Evolutionary conservation across 2,888 invertebrate genomes (phyloP).

Genomic region (Physocephala rufipes): DNA sequence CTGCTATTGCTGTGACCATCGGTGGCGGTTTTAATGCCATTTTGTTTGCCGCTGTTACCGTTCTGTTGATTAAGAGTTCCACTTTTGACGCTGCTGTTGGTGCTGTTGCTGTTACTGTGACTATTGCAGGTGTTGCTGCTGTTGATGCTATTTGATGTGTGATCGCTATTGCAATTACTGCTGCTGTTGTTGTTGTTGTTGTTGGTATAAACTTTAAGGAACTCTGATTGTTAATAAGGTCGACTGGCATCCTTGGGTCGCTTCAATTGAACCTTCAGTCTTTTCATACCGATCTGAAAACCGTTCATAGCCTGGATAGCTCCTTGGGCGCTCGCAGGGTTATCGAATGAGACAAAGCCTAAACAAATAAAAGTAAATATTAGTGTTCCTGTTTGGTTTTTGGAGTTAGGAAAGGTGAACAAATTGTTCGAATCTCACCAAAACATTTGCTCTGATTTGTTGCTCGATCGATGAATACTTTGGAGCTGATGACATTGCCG

Average conservation of each 20-base stretch:
- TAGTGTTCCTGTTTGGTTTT: too few species aligned
- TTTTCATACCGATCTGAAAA: conserved; percentile 99
- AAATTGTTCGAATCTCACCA: conserved; percentile 74
- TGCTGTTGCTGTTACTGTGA: conserved; percentile 18
- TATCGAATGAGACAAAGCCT: conserved; percentile 99
- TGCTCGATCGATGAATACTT: conserved; percentile 99
- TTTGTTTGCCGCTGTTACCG: conserved; percentile 40
- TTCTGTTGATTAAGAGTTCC: conserved; percentile 43
- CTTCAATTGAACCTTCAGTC: conserved; percentile 99
- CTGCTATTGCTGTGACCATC: conserved; percentile 28
- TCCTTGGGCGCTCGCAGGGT: conserved; percentile 96
- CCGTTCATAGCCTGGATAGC: conserved; percentile 99
- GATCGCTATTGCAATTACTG: conserved; percentile 34
- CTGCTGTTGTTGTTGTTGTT: conserved; percentile 33
- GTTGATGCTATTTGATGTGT: too few species aligned
- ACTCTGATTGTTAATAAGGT: conserved; percentile 89
- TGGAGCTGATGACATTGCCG: conserved; percentile 99
- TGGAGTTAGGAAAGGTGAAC: background rate
- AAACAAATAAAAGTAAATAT: background rate
- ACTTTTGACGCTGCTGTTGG: conserved; percentile 38
- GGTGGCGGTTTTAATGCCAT: conserved; percentile 33
- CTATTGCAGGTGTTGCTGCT: conserved; percentile 15
- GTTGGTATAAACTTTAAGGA: conserved; percentile 56
- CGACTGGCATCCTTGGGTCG: conserved; percentile 97
- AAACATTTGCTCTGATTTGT: conserved; percentile 99